Conservation (phyloP, 2,113 vertebrate species). For the Ochotona curzoniae region DNA sequence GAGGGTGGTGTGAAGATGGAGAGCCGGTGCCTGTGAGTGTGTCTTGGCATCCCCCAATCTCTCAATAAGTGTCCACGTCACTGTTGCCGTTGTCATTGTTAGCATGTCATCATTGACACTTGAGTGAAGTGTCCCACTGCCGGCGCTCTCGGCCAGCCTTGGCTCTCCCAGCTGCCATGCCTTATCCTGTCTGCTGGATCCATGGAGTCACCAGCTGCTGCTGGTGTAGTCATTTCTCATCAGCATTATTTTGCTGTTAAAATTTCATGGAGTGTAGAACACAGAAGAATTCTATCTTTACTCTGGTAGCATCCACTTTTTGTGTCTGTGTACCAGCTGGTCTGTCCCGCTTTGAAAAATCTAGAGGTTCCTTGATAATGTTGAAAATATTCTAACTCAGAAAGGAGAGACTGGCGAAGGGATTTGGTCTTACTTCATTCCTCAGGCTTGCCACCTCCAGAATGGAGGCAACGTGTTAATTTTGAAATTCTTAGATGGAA, state of each 20-base stretch:
- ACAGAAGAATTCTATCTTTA: not conserved
- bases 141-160: not conserved
- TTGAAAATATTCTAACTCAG: not conserved
- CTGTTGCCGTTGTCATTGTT: not conserved
- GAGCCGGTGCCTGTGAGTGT: not conserved
- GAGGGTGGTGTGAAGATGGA: not conserved
- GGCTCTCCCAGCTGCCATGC: not conserved
- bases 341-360: slow-evolving; percentile 8
- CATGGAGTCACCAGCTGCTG: not conserved
- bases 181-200: not conserved
- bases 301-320: not conserved
- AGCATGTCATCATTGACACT: not conserved
- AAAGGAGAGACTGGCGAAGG: not conserved
- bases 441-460: not conserved
- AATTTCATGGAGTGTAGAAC: slow-evolving; percentile 23
- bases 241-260: not conserved
- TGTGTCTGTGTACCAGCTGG: not conserved
- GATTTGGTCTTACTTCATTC: not conserved
- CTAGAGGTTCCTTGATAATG: not conserved
- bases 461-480: not conserved
- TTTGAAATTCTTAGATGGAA: not conserved
- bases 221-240: not conserved
- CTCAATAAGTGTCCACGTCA: not conserved
- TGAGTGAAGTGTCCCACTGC: accelerated
- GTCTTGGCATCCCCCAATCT: not conserved